Conservation (phyloP, 2,888 invertebrate species). For the Lucinisca nassula region DNA sequence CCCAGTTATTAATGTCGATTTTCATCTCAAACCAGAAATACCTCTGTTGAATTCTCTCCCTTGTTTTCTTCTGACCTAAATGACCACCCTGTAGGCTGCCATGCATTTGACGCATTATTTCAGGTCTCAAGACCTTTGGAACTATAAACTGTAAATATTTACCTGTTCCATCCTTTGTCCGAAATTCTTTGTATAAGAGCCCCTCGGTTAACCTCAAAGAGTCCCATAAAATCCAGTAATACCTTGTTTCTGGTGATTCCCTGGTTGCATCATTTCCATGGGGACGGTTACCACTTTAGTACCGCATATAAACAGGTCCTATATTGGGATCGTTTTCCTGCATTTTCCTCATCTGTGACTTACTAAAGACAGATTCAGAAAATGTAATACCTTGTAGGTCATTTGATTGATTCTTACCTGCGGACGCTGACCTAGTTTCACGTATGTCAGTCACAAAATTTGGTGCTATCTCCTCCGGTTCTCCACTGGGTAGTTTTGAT, state of each 20-base stretch:
- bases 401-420: not conserved
- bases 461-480: not conserved
- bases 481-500: not conserved
- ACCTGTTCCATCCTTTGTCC: slow-evolving; percentile 6
- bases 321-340: not conserved
- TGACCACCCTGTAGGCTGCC: slow-evolving; percentile 28
- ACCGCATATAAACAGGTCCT: not conserved
- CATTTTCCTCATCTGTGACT: not conserved
- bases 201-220: slow-evolving; percentile 24
- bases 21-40: slow-evolving; percentile 43
- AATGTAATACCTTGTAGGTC: not conserved
- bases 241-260: not conserved
- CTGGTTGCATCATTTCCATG: not conserved
- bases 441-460: not conserved
- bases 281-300: not conserved
- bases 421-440: not conserved
- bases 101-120: slow-evolving; percentile 41
- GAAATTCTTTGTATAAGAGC: slow-evolving; percentile 27
- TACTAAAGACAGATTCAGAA: not conserved
- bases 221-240: slow-evolving; percentile 41
- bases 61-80: slow-evolving; percentile 43
- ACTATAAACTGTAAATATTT: slow-evolving; percentile 10
- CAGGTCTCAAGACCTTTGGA: slow-evolving; percentile 14
- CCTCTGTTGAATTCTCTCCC: slow-evolving; percentile 1
- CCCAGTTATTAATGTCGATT: slow-evolving; percentile 38